Evolutionary conservation across 2,888 invertebrate genomes (phyloP), one percentile per base, ranked within the genome.

Genomic region (Eupithecia dodoneata): DNA sequence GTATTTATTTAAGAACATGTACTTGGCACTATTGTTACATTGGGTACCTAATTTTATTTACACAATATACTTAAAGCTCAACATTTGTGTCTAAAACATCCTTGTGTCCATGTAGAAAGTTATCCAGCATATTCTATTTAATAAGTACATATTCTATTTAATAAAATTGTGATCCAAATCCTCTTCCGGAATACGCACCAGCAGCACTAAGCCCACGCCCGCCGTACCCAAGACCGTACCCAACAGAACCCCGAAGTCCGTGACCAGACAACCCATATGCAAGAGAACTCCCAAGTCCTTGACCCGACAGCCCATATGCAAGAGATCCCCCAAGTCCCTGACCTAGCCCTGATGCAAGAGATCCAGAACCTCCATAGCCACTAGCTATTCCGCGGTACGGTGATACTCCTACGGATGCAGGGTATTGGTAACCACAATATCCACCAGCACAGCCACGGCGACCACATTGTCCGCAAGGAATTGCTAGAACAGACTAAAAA

Each of bases 381-480:
- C 18, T 55, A 59, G 44, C 67, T 18, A 63, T 30, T 63, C 63
- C 63, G 12, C 63, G 12, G 30, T 63, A 63, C 30, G 63, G 63
- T 1, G 4, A 63, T 63, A 30, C 10, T 10, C 59, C 63, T 9
- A 18, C 3, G 18, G 9, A 59, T 3, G 6, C 1, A 59, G 55
- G 18, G 9, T 55, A n/a, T 55, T 15, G 55, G 59, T 9, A 63
- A 52, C 75, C 49, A 2, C 80, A 78, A 69, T 18, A 79, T 15
- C 78, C 71, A 30, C 81, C 79, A 65, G 59, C 71, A 7, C 65
- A 52, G 42, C 81, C 81, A n/a, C 71, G 73, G 42, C 80, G 76
- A 0, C 82, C 82, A 7, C 72, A 81, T 6, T 80, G 82, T n/a
- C 74, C 63, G 47, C 71, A 80, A n/a, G 77, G 76, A 12, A 41